Evolutionary conservation across 2,113 vertebrate genomes (phyloP), one percentile per base, ranked within the genome.

Genomic region (Salvelinus fontinalis): DNA sequence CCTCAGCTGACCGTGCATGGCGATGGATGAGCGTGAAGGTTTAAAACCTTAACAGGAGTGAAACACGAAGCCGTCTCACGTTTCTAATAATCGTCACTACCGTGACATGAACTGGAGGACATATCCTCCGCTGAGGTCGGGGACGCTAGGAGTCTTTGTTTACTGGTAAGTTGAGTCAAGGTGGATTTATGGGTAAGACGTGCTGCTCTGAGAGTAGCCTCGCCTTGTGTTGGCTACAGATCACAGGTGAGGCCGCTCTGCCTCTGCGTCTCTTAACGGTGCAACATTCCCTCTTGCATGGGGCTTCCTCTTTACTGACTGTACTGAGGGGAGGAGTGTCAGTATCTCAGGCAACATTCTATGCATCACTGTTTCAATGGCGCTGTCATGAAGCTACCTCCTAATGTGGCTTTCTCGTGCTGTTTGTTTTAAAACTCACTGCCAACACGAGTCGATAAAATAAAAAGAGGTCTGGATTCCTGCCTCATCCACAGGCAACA

Each of bases 301-400:
- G 2, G 49, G 51, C 14, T 13, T 54, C 31, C 31, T 16, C 9
- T 2, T 62, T 4, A 24, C n/a, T 20, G 26, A 27, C 70, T 22
- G 22, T 29, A 39, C 16, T n/a, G 34, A 75, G 34, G 48, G 34
- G 71, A 34, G 80, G 24, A 8, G 11, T 65, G 60, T 68, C 73
- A 65, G 78, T 60, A 75, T 76, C 77, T 75, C 75, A 77, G 24
- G 18, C 13, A 9, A 49, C 29, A 77, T 71, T 75, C 71, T 13
- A 51, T 49, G 65, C 44, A 51, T 70, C 65, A 59, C 8, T 11
- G 74, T 74, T 67, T 72, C 79, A 69, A 60, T n/a, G 13, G 18
- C 3, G 3, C 39, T 71, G 57, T 57, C 31, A 67, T 51, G 54
- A 74, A 54, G 11, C 34, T 16, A 20, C 24, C 27, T 39, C 62